Conservation (phyloP, 2,113 vertebrate species). For the Emberiza fucata region DNA sequence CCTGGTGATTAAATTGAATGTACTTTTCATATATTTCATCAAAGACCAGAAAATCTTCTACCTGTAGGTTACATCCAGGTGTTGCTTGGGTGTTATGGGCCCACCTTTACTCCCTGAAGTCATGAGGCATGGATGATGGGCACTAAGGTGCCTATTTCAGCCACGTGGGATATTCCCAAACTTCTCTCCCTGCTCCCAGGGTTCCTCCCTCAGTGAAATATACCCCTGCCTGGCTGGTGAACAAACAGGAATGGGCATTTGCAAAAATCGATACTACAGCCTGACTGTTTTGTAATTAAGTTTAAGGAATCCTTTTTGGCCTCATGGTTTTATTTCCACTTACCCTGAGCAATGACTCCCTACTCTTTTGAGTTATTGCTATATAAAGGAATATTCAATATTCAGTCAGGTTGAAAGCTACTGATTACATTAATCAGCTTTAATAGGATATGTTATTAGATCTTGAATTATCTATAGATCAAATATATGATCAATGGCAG, state of each 20-base stretch:
- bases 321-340: not conserved
- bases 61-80: not conserved
- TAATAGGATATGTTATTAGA: slow-evolving; percentile 13
- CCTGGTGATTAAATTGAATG: not conserved
- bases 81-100: not conserved
- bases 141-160: not conserved
- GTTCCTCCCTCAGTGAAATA: not conserved
- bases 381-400: slow-evolving; percentile 12
- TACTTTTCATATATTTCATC: not conserved
- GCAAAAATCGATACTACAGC: not conserved
- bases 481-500: slow-evolving; percentile 3
- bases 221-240: not conserved
- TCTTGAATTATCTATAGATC: slow-evolving; percentile 29
- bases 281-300: not conserved
- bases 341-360: not conserved
- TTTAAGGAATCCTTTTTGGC: not conserved
- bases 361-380: slow-evolving; percentile 8
- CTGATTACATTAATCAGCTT: slow-evolving; percentile 23
- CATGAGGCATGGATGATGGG: fast-evolving
- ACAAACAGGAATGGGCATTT: not conserved
- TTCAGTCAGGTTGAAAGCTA: slow-evolving; percentile 26
- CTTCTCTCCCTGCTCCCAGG: not conserved
- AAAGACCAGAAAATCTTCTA: not conserved
- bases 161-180: not conserved
- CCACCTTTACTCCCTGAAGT: fast-evolving